Evolutionary conservation across 2,888 invertebrate genomes (phyloP), one percentile per base, ranked within the genome.

Genomic region (Hirtodrosophila trivittata): DNA sequence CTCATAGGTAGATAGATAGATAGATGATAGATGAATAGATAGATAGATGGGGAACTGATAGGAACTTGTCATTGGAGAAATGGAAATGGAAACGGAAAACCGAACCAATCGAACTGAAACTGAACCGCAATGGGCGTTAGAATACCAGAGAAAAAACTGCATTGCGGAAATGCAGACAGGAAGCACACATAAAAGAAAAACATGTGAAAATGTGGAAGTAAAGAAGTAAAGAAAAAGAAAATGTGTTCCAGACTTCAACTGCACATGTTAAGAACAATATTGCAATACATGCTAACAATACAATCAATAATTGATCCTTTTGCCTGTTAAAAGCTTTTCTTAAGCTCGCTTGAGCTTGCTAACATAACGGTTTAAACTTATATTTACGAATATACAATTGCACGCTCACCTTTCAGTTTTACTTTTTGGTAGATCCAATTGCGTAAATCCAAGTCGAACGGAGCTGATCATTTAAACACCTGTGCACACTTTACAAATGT

Each of bases 21-120:
- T 13, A 26, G 2, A 21, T 21, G 35, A 30, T 16, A 54, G 12
- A 16, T 13, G 12, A 1, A 1, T 14, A n/a, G 39, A 12, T 8
- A 13, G 21, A 35, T 10, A 16, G 42, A 21, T 13, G 7, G 5
- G n/a, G 6, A 8, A 8, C 13, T 3, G 33, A 13, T 33, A 42
- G 10, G 33, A 41, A 51, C 30, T 41, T 55, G 37, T 42, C 49
- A 38, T 28, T 35, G 45, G 38, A 52, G 51, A 54, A 66, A 51
- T 66, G 59, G 25, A 55, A 26, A 56, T 13, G 38, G 47, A 55
- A 67, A 52, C 35, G 52, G 43, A 58, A 58, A 50, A 43, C 12
- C 45, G 51, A 58, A 60, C 38, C 54, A 43, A 65, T 37, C 66
- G 54, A 13, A 54, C 43, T 39, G 5, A 66, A 72, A 39, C 45